These are phyloP conservation scores for Sternarchorhynchus goeldii DNA, from an alignment of 2,797 vertebrate species.

Conservation along the genomic window DNA sequence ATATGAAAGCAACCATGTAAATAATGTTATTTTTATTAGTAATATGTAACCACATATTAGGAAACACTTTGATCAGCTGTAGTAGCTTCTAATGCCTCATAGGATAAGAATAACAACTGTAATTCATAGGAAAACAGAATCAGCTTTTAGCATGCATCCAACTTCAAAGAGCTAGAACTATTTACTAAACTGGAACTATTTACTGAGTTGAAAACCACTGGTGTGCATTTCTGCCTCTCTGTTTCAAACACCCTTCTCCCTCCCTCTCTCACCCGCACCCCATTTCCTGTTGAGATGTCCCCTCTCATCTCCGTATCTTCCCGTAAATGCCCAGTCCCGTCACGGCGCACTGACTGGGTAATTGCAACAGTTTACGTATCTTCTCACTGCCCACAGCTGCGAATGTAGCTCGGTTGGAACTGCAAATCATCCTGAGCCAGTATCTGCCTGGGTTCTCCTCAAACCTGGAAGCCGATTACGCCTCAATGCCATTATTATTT, in stretches of 20 bases:
- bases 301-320: constrained; percentile 42
- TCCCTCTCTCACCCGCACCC: not conserved
- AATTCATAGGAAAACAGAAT: not conserved
- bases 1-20: no score
- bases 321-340: constrained; percentile 35
- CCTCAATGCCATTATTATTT: constrained; percentile 26
- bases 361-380: constrained; percentile 27
- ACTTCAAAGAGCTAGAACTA: constrained; percentile 9
- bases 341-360: constrained; percentile 17
- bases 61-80: not conserved
- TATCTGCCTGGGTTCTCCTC: constrained; percentile 27
- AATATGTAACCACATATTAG: not conserved
- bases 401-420: not conserved
- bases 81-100: not conserved
- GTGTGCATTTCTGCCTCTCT: not conserved
- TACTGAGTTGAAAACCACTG: constrained; percentile 13
- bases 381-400: constrained; percentile 31
- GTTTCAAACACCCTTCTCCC: not conserved
- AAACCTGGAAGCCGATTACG: constrained; percentile 25
- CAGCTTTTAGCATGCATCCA: not conserved
- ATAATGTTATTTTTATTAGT: no score
- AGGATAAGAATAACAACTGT: no score
- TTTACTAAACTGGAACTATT: constrained; percentile 24
- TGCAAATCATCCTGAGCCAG: constrained; percentile 13
- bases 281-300: constrained; percentile 10